Evolutionary conservation across 2,888 invertebrate genomes (phyloP).

Genomic region (Nomada lathburiana): DNA sequence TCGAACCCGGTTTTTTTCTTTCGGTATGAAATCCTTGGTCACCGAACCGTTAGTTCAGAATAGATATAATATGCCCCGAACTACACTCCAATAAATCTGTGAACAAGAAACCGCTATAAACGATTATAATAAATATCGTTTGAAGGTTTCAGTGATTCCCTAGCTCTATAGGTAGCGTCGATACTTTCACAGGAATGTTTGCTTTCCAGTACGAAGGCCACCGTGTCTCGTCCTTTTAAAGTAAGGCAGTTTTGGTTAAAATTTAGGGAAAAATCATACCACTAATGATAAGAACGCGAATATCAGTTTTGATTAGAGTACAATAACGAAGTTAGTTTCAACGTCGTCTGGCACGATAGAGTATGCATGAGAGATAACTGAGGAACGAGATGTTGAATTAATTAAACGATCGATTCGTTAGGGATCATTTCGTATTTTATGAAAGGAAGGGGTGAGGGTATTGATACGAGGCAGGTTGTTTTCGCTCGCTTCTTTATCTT

Average conservation of each 20-base stretch:
- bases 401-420: neutral
- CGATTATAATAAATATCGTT: conserved; percentile 1
- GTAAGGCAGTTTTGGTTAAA: neutral
- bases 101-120: conserved; percentile 44
- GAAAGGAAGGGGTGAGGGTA: conserved; percentile 35
- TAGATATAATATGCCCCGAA: conserved; percentile 16
- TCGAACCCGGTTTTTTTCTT: conserved; percentile 73
- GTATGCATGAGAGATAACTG: too few species aligned
- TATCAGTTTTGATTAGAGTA: too few species aligned
- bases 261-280: neutral
- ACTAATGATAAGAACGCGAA: neutral
- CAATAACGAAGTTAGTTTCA: too few species aligned
- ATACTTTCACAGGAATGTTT: neutral
- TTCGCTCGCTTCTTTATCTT: conserved; percentile 56
- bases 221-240: neutral
- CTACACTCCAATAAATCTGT: conserved; percentile 28
- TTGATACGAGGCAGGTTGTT: conserved; percentile 40
- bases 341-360: too few species aligned
- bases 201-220: neutral
- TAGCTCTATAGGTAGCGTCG: neutral
- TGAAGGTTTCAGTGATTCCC: neutral
- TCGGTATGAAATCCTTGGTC: conserved; percentile 74
- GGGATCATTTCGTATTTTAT: neutral
- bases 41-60: conserved; percentile 78
- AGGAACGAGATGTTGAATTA: neutral